Base-by-base conservation (phyloP, 2,113 vertebrate genomes). In the Kryptolebias marmoratus region DNA sequence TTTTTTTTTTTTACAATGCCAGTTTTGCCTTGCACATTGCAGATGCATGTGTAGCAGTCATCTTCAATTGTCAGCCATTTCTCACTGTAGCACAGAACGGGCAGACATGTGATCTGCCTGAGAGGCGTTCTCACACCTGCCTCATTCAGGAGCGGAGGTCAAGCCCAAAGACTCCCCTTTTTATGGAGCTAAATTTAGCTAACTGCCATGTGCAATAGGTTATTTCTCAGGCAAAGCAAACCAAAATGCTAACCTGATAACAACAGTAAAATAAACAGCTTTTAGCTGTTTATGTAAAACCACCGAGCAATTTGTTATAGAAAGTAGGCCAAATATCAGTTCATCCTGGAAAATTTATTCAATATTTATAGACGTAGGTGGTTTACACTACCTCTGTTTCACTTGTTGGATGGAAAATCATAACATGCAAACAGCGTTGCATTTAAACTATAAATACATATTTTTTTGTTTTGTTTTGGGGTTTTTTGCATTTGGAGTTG, bases 71-170 rank as follows among this genome's bases (percentile, higher is more conserved):
- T 87, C 81, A 83, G 64, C 70, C 67, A 73, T 85, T 87, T 74
- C 78, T 88, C 81, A 44, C 82, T 8, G 44, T n/a, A 45, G 70
- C 50, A 14, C 14, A n/a, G 32, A 22, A 27, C 53, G 36, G 69
- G 56, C 71, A 36, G 85, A 79, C 73, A 80, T 69, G 76, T 59
- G 75, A 84, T 71, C 71, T 85, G 84, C 80, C 90, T 73, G 79
- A 85, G 82, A 90, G 81, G 77, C 72, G 73, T 90, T 84, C 85
- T 92, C 79, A 76, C 90, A 92, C 88, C 90, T 90, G 88, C 67
- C 77, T 75, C 48, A 6, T 74, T 62, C 64, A 60, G 71, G 77
- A 84, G 58, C 55, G 6, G 53, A 79, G 86, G 84, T 86, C 87
- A 83, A 62, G 55, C 58, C 63, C 32, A 75, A 69, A 79, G 78